Base-by-base conservation (phyloP, 2,113 vertebrate genomes). In the Cavia aperea region DNA sequence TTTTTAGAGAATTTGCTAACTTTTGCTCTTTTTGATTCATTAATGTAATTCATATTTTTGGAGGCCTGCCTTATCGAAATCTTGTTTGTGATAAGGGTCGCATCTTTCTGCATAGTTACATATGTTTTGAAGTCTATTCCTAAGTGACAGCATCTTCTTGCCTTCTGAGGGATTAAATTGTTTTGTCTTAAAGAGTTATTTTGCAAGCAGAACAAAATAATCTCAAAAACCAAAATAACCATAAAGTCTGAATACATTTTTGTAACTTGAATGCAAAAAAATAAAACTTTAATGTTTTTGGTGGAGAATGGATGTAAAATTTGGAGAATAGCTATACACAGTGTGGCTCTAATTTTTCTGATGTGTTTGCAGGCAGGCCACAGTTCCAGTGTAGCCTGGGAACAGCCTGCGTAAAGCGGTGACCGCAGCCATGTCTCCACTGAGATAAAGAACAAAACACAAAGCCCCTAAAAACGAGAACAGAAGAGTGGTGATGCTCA, bases 101-200 rank as follows among this genome's bases (percentile, higher is more conserved):
- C 77, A 91, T 91, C 65, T 91, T 93, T 90, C 84, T 89, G 84
- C 11, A 82, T 9, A 94, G 39, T 68, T 73, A 68, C 90, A 78
- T 65, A n/a, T 81, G 56, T 88, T 91, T 96, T 95, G 60, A 31
- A 94, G 81, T 58, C 39, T 88, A 63, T 85, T 92, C 81, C 91
- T 90, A 24, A 89, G 26, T 78, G 56, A 7, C n/a, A 70, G 16
- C 36, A 85, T 43, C 84, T 85, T 54, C n/a, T 36, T 95, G 60
- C 26, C 62, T 94, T 95, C 72, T 84, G 70, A 91, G 65, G 51
- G 39, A 89, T 89, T 95, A 81, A 81, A 60, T 85, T 91, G 29
- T 81, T 95, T 60, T 93, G 54, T 18, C 79, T 49, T 7, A 73
- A 92, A 54, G 66, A 93, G 4, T 81, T 91, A 65, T 46, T 78